phyloP scores from a whole-genome alignment of 2,888 invertebrate species.

The Anodontia alba region DNA sequence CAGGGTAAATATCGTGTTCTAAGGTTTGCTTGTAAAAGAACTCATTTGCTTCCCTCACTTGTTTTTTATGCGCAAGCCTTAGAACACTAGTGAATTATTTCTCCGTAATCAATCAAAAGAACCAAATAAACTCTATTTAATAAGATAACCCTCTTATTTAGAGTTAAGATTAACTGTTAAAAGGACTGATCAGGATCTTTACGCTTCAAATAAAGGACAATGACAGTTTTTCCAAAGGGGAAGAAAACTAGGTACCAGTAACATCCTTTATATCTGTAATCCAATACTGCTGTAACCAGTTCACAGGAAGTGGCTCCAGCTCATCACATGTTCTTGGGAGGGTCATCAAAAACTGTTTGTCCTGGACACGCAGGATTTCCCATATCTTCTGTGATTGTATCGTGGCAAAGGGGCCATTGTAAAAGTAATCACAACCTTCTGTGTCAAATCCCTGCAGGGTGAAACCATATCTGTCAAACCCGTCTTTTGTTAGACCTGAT shows the following conservation, averaged over 20 bases:
- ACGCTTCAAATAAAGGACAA: no score
- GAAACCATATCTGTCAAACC: conserved; percentile 72
- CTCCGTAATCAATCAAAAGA: no score
- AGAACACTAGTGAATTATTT: no score
- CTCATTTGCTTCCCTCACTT: no score
- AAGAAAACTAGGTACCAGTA: conserved; percentile 63
- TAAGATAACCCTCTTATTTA: no score
- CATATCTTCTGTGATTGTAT: conserved; percentile 70
- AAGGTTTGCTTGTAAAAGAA: no score
- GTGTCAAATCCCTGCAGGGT: conserved; percentile 64
- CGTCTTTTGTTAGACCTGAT: conserved; percentile 72
- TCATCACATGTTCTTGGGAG: conserved; percentile 72
- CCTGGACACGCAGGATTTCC: conserved; percentile 71
- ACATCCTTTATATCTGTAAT: conserved; percentile 74
- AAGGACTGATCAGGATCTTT: no score
- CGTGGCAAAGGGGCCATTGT: conserved; percentile 75
- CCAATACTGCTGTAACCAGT: conserved; percentile 79
- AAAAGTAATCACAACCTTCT: conserved; percentile 74
- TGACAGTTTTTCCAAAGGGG: no score
- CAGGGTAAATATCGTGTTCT: no score
- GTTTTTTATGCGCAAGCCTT: no score
- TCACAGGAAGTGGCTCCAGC: conserved; percentile 69
- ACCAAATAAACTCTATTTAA: no score
- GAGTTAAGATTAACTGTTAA: no score
- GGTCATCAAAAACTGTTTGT: conserved; percentile 72